phyloP scores from a whole-genome alignment of 2,888 invertebrate species.

The Anoplius nigerrimus region DNA sequence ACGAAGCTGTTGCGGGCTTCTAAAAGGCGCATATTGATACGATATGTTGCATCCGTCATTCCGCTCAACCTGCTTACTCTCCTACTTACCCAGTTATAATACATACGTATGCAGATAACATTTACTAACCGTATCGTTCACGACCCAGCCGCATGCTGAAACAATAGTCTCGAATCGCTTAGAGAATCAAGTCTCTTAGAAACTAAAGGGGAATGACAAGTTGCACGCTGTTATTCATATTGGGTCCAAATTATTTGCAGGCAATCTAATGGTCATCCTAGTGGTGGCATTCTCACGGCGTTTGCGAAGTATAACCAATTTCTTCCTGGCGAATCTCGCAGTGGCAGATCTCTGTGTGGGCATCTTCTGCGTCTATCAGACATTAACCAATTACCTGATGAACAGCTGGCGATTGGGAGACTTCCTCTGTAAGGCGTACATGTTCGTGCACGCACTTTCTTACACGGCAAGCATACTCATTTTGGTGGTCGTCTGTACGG shows the following conservation, averaged over 20 bases:
- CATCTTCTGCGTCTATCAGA: constrained; percentile 93
- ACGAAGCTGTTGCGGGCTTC: too few relatives aligned
- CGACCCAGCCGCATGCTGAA: too few relatives aligned
- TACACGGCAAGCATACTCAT: constrained; percentile 94
- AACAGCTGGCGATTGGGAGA: constrained; percentile 88
- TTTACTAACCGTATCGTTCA: too few relatives aligned
- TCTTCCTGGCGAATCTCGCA: constrained; percentile 93
- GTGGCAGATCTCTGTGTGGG: constrained; percentile 95
- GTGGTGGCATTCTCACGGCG: constrained; percentile 89
- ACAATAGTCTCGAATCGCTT: too few relatives aligned
- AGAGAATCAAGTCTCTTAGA: not conserved
- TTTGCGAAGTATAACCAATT: constrained; percentile 92
- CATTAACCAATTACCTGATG: constrained; percentile 87
- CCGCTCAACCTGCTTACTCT: too few relatives aligned
- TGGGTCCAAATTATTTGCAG: constrained; percentile 75
- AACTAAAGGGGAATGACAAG: not conserved
- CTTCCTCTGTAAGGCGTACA: constrained; percentile 93
- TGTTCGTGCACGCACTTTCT: constrained; percentile 91
- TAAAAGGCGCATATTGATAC: too few relatives aligned
- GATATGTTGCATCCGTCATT: too few relatives aligned
- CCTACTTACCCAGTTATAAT: too few relatives aligned
- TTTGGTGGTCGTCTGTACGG: constrained; percentile 90
- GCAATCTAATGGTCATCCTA: constrained; percentile 90
- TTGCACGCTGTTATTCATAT: not conserved
- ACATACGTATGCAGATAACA: too few relatives aligned